Evolutionary conservation across 2,113 vertebrate genomes (phyloP).

Genomic region (Leptobrachium ailaonicum): DNA sequence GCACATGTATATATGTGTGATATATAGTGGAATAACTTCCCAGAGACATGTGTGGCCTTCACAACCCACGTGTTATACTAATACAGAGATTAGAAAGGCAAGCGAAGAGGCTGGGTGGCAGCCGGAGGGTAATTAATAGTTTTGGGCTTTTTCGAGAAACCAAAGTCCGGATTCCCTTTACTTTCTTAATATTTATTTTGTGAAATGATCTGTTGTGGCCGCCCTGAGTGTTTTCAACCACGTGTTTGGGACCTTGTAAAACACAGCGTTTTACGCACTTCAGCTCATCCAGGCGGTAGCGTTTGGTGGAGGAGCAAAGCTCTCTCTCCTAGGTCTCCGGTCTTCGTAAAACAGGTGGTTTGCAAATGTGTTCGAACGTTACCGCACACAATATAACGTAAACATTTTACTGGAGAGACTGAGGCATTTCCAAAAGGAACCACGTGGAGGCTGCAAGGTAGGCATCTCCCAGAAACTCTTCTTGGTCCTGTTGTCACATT

Average conservation of each 20-base stretch:
- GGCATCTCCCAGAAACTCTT: too few species aligned
- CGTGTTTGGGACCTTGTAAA: neutral
- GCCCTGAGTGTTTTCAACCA: neutral
- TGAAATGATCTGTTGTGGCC: neutral
- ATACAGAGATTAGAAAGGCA: neutral
- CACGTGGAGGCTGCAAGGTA: too few species aligned
- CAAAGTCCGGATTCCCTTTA: neutral
- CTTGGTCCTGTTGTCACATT: too few species aligned
- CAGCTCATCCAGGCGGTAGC: neutral
- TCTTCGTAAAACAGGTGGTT: neutral
- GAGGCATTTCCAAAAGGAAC: too few species aligned
- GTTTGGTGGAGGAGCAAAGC: neutral
- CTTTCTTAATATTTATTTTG: neutral
- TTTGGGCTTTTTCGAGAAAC: neutral
- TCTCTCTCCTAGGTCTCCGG: neutral
- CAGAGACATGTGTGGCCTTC: neutral
- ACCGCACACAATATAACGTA: too few species aligned
- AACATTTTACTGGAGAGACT: too few species aligned
- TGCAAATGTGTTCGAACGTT: neutral
- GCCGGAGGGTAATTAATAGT: neutral
- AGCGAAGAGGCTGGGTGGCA: neutral
- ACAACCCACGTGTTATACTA: neutral
- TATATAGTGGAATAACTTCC: neutral
- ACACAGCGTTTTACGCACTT: neutral
- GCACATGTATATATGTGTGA: neutral